phyloP scores from a whole-genome alignment of 1,140 invertebrate genomes.

The Arctopsyche grandis region DNA sequence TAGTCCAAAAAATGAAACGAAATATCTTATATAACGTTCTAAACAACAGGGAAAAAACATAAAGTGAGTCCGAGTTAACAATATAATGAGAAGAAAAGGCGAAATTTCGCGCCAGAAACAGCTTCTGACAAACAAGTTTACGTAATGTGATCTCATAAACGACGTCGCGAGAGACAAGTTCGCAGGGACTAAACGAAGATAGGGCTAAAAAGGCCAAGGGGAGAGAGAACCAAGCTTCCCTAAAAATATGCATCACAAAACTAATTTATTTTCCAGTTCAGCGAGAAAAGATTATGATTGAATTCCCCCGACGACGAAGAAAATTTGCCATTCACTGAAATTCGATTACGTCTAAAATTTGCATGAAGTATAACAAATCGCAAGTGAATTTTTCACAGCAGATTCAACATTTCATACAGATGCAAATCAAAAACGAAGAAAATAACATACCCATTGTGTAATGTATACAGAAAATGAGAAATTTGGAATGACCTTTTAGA shows the following conservation, averaged over 20 bases:
- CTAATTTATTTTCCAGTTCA: slow-evolving; percentile 36
- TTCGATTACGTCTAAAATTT: slow-evolving; percentile 1
- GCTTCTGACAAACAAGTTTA: slow-evolving; percentile 36
- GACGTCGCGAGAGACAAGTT: slow-evolving; percentile 30
- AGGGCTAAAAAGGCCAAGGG: slow-evolving; percentile 3
- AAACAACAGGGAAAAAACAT: too few species aligned
- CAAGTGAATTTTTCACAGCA: not conserved
- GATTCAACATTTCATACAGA: not conserved
- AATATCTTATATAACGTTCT: too few species aligned
- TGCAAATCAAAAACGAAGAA: too few species aligned
- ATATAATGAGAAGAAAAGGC: too few species aligned
- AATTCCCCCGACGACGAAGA: not conserved
- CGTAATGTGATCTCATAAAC: slow-evolving; percentile 31
- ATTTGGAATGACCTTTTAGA: not conserved
- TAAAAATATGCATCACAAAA: slow-evolving; percentile 35
- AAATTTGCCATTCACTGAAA: slow-evolving; percentile 10
- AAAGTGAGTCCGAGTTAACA: too few species aligned
- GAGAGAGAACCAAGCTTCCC: not conserved
- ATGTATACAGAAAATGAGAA: not conserved
- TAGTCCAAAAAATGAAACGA: too few species aligned
- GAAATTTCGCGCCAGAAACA: not conserved
- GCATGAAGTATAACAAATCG: not conserved
- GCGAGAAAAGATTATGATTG: slow-evolving; percentile 20
- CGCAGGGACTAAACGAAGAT: slow-evolving; percentile 17
- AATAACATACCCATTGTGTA: too few species aligned